phyloP scores from a whole-genome alignment of 2,797 vertebrate genomes.

The Rhabdophis nuchalis region DNA sequence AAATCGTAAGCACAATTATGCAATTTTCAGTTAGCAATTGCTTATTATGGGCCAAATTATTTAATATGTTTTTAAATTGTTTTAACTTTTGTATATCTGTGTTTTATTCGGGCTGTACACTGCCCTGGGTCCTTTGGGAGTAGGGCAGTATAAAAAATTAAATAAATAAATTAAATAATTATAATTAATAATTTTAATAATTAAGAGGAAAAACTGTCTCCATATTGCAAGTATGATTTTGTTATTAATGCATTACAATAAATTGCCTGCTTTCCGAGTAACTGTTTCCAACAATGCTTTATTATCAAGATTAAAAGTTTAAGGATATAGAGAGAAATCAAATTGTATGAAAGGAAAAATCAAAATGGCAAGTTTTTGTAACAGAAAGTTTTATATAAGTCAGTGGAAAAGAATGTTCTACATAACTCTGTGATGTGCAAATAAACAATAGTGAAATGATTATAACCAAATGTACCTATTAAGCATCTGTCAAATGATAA shows the following conservation, averaged over 20 bases:
- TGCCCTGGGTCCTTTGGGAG: too few species aligned
- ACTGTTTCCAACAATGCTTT: background rate
- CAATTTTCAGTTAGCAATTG: background rate
- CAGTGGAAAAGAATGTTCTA: background rate
- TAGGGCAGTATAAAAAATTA: too few species aligned
- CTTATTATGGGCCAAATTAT: too few species aligned
- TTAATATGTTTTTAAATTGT: too few species aligned
- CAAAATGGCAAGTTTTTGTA: background rate
- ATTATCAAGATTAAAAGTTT: background rate
- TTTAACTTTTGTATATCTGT: too few species aligned
- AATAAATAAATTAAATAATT: too few species aligned
- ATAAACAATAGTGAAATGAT: background rate
- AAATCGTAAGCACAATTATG: background rate
- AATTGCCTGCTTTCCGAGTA: background rate
- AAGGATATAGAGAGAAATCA: background rate
- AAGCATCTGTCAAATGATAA: background rate
- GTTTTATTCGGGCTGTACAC: too few species aligned
- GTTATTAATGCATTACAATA: fast-evolving
- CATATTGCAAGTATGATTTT: fast-evolving
- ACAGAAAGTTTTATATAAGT: conserved; percentile 2
- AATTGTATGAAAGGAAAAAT: background rate
- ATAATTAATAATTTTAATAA: background rate
- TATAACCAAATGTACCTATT: background rate
- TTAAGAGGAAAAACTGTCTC: background rate
- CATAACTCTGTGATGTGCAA: background rate